Evolutionary conservation across 2,888 invertebrate species (phyloP).

Genomic region (Ecliptopera silaceata): DNA sequence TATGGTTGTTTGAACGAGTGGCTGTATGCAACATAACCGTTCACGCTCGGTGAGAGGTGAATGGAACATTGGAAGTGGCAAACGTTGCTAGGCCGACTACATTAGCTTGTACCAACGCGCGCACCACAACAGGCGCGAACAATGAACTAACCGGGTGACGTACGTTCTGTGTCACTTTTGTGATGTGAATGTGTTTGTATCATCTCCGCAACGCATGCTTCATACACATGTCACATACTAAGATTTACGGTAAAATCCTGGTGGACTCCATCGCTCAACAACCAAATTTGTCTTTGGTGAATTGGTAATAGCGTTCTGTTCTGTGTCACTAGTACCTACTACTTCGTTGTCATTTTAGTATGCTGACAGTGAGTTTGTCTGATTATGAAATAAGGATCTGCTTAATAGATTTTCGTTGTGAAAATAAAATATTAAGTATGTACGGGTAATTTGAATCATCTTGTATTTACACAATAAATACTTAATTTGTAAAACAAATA

Average conservation of each 20-base stretch:
- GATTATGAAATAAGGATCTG: too few species aligned
- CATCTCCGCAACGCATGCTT: constrained; percentile 21
- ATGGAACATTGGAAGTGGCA: constrained; percentile 68
- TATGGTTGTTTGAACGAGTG: constrained; percentile 42
- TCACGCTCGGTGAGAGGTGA: constrained; percentile 81
- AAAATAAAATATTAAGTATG: too few species aligned
- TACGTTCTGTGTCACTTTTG: constrained; percentile 54
- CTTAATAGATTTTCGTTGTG: too few species aligned
- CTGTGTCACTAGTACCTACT: too few species aligned
- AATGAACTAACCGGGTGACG: constrained; percentile 77
- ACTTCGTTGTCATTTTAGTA: too few species aligned
- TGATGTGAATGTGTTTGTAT: constrained; percentile 41
- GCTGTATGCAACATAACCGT: constrained; percentile 62
- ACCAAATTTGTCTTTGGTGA: neutral
- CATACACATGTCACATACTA: neutral
- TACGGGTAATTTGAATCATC: too few species aligned
- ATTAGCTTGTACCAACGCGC: constrained; percentile 75
- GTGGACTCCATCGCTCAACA: neutral
- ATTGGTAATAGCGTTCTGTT: too few species aligned
- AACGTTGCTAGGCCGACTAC: constrained; percentile 76
- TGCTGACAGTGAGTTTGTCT: too few species aligned
- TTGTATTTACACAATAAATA: too few species aligned
- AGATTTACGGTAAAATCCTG: constrained; percentile 1
- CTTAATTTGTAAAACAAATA: too few species aligned
- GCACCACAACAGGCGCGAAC: too few species aligned